Conservation (phyloP, 1,140 invertebrate species). For the Aphaenogaster floridana region DNA sequence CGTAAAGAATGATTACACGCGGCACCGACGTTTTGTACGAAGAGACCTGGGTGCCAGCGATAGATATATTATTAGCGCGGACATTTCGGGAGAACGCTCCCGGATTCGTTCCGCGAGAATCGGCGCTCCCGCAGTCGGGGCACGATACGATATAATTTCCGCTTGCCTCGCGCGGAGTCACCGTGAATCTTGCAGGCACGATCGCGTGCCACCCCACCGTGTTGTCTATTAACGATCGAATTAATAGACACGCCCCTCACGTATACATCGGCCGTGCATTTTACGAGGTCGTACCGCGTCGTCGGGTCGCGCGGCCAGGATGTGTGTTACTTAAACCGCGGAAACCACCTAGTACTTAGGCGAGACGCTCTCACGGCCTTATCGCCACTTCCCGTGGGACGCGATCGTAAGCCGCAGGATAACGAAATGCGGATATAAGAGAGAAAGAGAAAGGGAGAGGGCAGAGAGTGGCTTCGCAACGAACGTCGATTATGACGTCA, state of each 20-base stretch:
- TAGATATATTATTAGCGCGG: slow-evolving; percentile 50
- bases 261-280: slow-evolving; percentile 8
- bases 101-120: slow-evolving; percentile 14
- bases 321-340: slow-evolving; percentile 32
- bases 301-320: background rate
- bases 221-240: slow-evolving; percentile 23
- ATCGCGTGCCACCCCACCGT: slow-evolving; percentile 14
- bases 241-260: slow-evolving; percentile 39
- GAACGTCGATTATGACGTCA: slow-evolving; percentile 61
- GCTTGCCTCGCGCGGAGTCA: slow-evolving; percentile 1
- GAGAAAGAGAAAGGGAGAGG: background rate
- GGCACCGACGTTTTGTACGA: slow-evolving; percentile 7
- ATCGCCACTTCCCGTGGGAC: slow-evolving; percentile 36
- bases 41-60: slow-evolving; percentile 7
- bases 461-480: background rate
- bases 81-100: background rate
- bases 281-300: background rate
- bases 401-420: slow-evolving; percentile 69
- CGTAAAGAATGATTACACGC: slow-evolving; percentile 71
- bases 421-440: background rate
- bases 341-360: slow-evolving; percentile 47
- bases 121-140: background rate
- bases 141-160: slow-evolving; percentile 41
- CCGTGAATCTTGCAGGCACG: slow-evolving; percentile 19
- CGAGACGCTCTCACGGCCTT: slow-evolving; percentile 55